Conservation (phyloP, 2,888 invertebrate species). For the Macrosiphum euphorbiae region DNA sequence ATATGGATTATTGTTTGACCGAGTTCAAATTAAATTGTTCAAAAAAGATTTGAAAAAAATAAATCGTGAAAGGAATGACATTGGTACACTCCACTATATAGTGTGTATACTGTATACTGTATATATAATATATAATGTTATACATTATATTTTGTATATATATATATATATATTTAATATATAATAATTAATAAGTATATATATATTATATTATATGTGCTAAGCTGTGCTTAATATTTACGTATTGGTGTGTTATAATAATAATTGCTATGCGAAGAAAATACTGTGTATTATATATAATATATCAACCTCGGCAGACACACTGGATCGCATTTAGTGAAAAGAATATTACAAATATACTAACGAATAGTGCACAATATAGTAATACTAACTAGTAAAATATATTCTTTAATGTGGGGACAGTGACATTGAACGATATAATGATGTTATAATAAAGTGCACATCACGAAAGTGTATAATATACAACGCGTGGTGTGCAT, state of each 20-base stretch:
- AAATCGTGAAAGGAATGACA: not conserved
- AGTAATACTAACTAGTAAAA: not conserved
- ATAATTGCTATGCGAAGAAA: not conserved
- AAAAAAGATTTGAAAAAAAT: not conserved
- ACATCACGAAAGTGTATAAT: too few species aligned
- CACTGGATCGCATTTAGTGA: not conserved
- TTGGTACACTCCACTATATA: not conserved
- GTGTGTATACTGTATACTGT: too few species aligned
- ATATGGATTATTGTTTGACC: not conserved
- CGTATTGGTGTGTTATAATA: not conserved
- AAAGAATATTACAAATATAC: not conserved
- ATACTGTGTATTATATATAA: not conserved
- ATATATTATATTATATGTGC: too few species aligned
- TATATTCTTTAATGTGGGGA: not conserved
- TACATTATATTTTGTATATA: too few species aligned
- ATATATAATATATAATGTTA: too few species aligned
- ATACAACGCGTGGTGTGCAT: not conserved
- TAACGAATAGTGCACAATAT: not conserved
- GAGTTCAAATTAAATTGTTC: not conserved
- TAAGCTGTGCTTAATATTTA: constrained; percentile 12
- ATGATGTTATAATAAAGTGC: not conserved
- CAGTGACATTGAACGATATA: constrained; percentile 12
- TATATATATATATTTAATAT: not conserved
- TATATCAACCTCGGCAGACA: not conserved
- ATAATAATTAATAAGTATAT: not conserved